Conservation (phyloP, 1,140 invertebrate genomes). For the Zaprionus nigranus region DNA sequence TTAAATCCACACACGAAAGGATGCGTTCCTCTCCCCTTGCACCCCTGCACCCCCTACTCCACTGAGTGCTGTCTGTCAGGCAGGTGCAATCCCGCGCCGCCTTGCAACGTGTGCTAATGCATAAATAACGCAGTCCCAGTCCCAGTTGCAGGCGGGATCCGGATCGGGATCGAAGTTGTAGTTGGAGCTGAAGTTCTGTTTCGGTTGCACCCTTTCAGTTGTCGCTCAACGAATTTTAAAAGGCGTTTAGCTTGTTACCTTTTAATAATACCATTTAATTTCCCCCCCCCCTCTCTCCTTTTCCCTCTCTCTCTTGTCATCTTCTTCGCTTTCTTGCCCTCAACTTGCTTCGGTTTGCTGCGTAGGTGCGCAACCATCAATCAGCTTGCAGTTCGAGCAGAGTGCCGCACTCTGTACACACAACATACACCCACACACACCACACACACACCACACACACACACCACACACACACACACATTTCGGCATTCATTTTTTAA, state of each 20-base stretch:
- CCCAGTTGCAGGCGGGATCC: slow-evolving; percentile 16
- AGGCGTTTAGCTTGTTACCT: slow-evolving; percentile 82
- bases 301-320: not conserved
- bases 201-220: slow-evolving; percentile 33
- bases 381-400: slow-evolving; percentile 55
- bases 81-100: slow-evolving; percentile 60
- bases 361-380: slow-evolving; percentile 79
- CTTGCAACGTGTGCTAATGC: slow-evolving; percentile 57
- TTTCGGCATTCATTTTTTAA: slow-evolving; percentile 20
- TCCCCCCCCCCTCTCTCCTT: slow-evolving; percentile 43
- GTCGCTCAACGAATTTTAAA: slow-evolving; percentile 72
- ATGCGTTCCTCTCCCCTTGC: slow-evolving; percentile 14
- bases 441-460: not conserved
- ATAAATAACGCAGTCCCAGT: slow-evolving; percentile 68
- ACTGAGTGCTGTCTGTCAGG: slow-evolving; percentile 32
- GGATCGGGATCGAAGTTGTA: not conserved
- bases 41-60: not conserved
- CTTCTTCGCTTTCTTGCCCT: not conserved
- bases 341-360: slow-evolving; percentile 52
- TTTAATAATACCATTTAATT: slow-evolving; percentile 83
- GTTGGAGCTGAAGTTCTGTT: slow-evolving; percentile 23
- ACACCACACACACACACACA: not conserved
- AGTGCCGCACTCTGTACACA: slow-evolving; percentile 50
- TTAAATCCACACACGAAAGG: slow-evolving; percentile 71
- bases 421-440: not conserved